Conservation (phyloP, 2,888 invertebrate genomes). For the Chydorus sphaericus region DNA sequence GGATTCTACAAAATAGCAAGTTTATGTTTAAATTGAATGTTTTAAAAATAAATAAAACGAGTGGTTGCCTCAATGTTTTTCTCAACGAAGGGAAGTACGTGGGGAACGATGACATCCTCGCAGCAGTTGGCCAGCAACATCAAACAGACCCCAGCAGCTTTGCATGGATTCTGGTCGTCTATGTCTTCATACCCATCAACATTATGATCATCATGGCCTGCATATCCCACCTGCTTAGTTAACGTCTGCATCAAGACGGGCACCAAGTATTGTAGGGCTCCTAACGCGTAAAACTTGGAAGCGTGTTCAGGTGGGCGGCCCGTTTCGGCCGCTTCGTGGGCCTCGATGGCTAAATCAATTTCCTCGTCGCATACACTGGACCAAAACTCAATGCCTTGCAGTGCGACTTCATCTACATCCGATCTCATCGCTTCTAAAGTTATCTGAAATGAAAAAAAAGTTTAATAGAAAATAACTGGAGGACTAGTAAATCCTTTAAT, state of each 20-base stretch:
- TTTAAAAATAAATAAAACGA: no score
- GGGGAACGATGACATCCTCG: conserved; percentile 90
- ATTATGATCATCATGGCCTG: no score
- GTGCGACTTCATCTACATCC: conserved; percentile 83
- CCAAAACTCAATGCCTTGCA: conserved; percentile 99
- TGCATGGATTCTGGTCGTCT: conserved; percentile 98
- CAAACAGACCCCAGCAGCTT: conserved; percentile 96
- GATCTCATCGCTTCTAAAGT: conserved; percentile 98
- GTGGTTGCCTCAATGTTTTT: conserved; percentile 62
- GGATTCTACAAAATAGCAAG: conserved; percentile 48
- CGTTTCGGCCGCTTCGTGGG: conserved; percentile 81
- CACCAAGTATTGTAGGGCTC: conserved; percentile 85
- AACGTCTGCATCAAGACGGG: conserved; percentile 86
- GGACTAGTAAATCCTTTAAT: no score
- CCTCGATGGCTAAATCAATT: conserved; percentile 85
- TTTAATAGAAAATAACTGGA: no score
- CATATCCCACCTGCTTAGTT: conserved; percentile 92
- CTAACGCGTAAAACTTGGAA: conserved; percentile 94
- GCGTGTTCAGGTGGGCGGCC: conserved; percentile 87
- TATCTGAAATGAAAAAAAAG: no score
- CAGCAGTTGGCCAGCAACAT: conserved; percentile 95
- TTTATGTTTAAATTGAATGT: no score
- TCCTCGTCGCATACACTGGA: conserved; percentile 99
- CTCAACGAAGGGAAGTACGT: conserved; percentile 90
- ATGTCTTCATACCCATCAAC: conserved; percentile 96